Percentiles rank a stretch among this genome's conserved stretches.
Conservation (phyloP, 2,797 vertebrate species). For the Pangasius mekongensis region DNA sequence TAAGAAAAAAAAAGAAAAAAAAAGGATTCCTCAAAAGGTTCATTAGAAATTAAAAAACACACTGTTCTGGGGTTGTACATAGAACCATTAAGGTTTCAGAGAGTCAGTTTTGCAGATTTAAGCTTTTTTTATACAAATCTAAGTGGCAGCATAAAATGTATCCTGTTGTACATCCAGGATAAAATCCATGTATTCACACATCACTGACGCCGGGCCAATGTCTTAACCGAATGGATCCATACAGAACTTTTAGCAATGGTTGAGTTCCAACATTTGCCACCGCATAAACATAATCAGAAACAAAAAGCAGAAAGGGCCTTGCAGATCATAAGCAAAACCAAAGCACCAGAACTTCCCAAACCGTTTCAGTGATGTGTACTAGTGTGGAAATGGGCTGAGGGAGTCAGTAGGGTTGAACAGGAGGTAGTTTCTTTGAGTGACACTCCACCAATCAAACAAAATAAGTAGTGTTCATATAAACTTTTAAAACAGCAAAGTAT, state of each 20-base stretch:
- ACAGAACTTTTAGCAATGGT: background rate
- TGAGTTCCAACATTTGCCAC: background rate
- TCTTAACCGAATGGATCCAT: too few species aligned
- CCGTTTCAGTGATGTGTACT: background rate
- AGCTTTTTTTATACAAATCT: background rate
- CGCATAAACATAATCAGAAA: background rate
- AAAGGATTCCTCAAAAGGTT: background rate
- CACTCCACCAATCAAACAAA: background rate
- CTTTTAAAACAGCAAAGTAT: background rate
- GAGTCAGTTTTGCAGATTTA: background rate
- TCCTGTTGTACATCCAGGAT: background rate
- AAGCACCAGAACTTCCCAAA: constrained; percentile 13
- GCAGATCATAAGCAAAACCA: background rate
- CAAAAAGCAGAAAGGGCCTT: background rate
- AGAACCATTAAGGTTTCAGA: background rate
- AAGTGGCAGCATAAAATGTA: background rate
- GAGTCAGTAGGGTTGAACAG: background rate
- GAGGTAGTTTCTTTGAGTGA: background rate
- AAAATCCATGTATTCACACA: background rate
- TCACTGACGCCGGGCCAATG: background rate
- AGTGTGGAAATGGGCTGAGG: background rate
- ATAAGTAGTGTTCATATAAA: background rate
- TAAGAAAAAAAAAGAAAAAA: too few species aligned
- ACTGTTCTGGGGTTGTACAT: background rate
- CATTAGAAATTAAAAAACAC: background rate